Evolutionary conservation across 2,888 invertebrate genomes (phyloP), one percentile per base, ranked within the genome.

Genomic region (Sabatieria punctata): DNA sequence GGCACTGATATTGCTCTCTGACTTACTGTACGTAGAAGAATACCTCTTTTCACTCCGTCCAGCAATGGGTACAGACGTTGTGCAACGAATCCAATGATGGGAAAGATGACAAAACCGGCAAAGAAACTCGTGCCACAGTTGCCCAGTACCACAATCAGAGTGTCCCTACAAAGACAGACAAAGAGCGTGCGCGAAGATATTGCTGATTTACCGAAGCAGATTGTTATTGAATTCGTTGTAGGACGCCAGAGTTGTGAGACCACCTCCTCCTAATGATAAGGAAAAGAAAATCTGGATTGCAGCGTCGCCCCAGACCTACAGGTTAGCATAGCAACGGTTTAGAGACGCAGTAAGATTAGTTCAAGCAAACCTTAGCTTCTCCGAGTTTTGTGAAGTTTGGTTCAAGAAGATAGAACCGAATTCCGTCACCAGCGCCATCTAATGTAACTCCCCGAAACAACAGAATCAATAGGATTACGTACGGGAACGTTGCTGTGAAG

Each of bases 401-500:
- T 4, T 19, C 35, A 18, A 46, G 4, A 11, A 45, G 4, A 21
- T 46, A 46, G 27, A 44, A 46, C 21, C 18, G 6, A 15, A 44
- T 6, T 27, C 46, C 46, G 15, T 41, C 40, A n/a, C 4, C 13
- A n/a, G 43, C 42, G 13, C 46, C 46, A 4, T 40, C 39, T 15
- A 46, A 38, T n/a, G 39, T 40, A 4, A 25, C 21, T 11, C 46
- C 46, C 8, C 46, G 41, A 42, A 40, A 13, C 27, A 46, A n/a
- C 8, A 46, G 39, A 18, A 46, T 46, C 15, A 41, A 4, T 19
- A 46, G 22, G 4, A 46, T 43, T 4, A 46, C 39, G 30, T 46
- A 46, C 6, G 46, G 46, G 25, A 46, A 46, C 23, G 46, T 46
- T 8, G 46, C 46, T 13, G 46, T 46, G 35, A 46, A 46, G 15